Base-by-base conservation (phyloP, 2,888 invertebrate genomes). In the Clivina fossor region DNA sequence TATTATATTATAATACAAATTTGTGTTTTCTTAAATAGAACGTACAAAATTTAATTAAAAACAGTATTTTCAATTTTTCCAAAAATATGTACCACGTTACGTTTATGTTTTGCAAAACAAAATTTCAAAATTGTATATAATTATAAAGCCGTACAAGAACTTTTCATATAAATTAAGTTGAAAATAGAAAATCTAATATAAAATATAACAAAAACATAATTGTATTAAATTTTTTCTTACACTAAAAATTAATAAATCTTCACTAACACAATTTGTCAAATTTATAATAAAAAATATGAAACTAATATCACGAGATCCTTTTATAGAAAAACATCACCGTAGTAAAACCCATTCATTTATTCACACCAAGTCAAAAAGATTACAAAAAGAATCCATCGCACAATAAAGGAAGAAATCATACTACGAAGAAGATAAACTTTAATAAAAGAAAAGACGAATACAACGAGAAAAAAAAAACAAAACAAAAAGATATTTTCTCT, bases 391-490 rank as follows among this genome's bases (percentile, higher is more conserved):
- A 30, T 11, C 9, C 4, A 3, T 11, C 30, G 13, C 30, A 30
- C 30, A 7, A 26, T 26, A n/a, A 2, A n/a, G 15, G 8, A 35
- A 35, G 13, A 11, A 3, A 35, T 13, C 35, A 11, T 3, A 35
- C 2, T 2, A 35, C 35, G n/a, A n/a, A 2, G 5, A 2, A 35
- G 9, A 3, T 30, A n/a, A 13, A 30, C 30, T n/a, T 30, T 30
- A n/a, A 2, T 2, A 30, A 30, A 32, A 28, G 40, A 15, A 26
- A 48, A 37, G 37, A 28, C 44, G 5, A 3, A 15, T 33, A 16
- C 24, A 9, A 26, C 9, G 22, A 37, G 26, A 49, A 49, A 49
- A 44, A 38, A 37, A 13, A 30, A 30, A 30, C 4, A 26, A 7
- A 8, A n/a, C 8, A 26, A 26, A 26, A 26, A 26, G 8, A 35